Base-by-base conservation (phyloP, 2,113 vertebrate genomes). In the Tyrannus savana region DNA sequence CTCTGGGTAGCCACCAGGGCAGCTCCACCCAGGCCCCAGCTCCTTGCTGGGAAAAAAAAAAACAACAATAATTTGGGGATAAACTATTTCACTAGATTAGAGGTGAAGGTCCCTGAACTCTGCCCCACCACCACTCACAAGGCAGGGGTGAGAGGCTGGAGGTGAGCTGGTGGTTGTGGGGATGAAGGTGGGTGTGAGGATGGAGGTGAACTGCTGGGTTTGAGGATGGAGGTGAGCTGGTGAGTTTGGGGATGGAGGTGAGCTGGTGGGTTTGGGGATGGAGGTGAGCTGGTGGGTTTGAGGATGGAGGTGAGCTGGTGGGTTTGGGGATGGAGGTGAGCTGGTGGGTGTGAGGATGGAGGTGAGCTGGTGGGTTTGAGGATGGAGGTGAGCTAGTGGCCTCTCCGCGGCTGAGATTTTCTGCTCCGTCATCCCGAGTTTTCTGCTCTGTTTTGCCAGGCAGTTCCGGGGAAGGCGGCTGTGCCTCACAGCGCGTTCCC, bases 401-500 rank as follows among this genome's bases (percentile, higher is more conserved):
- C 19, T 72, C 71, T 60, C 63, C 81, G 21, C 11, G 0, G 46
- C 88, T 79, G 75, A 94, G 78, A 75, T 96, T 97, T 97, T 97
- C 93, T 97, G 97, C 97, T 97, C 97, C 1, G 95, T 97, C 97
- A 97, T 97, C 84, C 95, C 94, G 95, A 96, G 93, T 94, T 94
- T 84, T 80, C 88, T 27, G 85, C 85, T 82, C 82, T 1, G 55
- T 67, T 75, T 88, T 96, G 90, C 90, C 86, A 93, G 96, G 19
- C 64, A 53, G 25, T 93, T 97, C 79, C 44, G 37, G 60, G 50
- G 68, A 49, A 56, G 77, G 75, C 6, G 25, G 35, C n/a, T 10
- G 46, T 2, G 5, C 60, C 3, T 5, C 69, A 5, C n/a, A 3
- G 4, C 6, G 8, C 12, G 94, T 90, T 95, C 88, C 83, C 95